Conservation (phyloP, 2,888 invertebrate species). For the Physocephala rufipes region DNA sequence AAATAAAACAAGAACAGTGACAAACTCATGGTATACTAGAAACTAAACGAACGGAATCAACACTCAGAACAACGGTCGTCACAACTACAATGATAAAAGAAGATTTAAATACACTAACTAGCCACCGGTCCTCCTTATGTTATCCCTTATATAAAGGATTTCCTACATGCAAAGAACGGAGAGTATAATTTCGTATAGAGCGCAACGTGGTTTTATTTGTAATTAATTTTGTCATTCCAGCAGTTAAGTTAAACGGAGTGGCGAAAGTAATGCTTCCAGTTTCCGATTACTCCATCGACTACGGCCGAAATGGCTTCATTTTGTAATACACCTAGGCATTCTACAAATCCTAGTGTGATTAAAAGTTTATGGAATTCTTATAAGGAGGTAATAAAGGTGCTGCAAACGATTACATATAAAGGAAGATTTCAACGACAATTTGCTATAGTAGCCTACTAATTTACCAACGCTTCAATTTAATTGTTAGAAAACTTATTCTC, state of each 20-base stretch:
- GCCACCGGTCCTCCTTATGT: too few species aligned
- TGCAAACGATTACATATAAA: not conserved
- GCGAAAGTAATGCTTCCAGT: too few species aligned
- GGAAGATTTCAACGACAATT: not conserved
- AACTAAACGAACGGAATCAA: not conserved
- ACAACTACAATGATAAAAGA: not conserved
- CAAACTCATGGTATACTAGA: not conserved
- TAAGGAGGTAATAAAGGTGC: too few species aligned
- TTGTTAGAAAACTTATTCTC: slow-evolving; percentile 7
- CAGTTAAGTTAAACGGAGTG: not conserved
- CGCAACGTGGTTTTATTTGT: slow-evolving; percentile 4
- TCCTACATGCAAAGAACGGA: not conserved
- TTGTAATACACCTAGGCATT: not conserved
- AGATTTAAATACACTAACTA: not conserved
- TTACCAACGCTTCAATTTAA: slow-evolving; percentile 29
- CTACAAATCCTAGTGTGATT: too few species aligned
- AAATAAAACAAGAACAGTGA: not conserved
- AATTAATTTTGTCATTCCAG: not conserved
- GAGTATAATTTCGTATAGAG: not conserved
- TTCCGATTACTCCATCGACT: not conserved
- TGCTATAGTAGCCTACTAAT: slow-evolving; percentile 19
- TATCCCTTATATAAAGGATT: not conserved
- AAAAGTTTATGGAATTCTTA: not conserved
- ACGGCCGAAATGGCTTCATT: not conserved
- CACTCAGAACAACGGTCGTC: not conserved